These are phyloP conservation scores for Terrapene triunguis DNA, from an alignment of 2,113 vertebrate species.

Conservation along the genomic window DNA sequence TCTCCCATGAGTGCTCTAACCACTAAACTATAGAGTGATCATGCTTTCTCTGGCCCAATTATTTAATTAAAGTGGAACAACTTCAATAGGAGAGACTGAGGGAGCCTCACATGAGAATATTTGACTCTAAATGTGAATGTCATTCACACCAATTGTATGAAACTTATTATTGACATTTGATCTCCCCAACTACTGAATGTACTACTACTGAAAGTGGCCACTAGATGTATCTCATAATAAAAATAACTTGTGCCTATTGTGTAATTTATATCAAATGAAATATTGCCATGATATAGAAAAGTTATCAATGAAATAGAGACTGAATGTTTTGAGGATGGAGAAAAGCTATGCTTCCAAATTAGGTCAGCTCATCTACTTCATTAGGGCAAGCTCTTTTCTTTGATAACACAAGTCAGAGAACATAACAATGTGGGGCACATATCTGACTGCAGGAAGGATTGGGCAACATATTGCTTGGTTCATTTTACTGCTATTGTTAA, in stretches of 20 bases:
- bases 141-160: not conserved
- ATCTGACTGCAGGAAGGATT: not conserved
- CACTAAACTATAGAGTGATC: no score
- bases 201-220: not conserved
- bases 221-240: fast-evolving
- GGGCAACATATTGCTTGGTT: not conserved
- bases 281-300: not conserved
- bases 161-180: not conserved
- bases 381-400: not conserved
- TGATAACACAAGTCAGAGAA: not conserved
- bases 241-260: not conserved
- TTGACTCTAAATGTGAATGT: not conserved
- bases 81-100: no score
- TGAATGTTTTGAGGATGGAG: not conserved
- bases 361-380: not conserved
- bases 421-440: not conserved
- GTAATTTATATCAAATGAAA: not conserved
- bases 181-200: not conserved
- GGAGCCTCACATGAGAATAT: no score
- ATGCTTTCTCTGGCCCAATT: no score
- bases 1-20: no score
- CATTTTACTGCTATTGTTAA: not conserved
- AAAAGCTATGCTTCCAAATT: not conserved
- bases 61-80: no score
- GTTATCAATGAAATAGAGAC: not conserved